A percentile compares a stretch with the other conserved stretches of the same genome.
These are phyloP conservation scores for Numenius phaeopus DNA, from an alignment of 2,797 vertebrate genomes.

Conservation along the genomic window DNA sequence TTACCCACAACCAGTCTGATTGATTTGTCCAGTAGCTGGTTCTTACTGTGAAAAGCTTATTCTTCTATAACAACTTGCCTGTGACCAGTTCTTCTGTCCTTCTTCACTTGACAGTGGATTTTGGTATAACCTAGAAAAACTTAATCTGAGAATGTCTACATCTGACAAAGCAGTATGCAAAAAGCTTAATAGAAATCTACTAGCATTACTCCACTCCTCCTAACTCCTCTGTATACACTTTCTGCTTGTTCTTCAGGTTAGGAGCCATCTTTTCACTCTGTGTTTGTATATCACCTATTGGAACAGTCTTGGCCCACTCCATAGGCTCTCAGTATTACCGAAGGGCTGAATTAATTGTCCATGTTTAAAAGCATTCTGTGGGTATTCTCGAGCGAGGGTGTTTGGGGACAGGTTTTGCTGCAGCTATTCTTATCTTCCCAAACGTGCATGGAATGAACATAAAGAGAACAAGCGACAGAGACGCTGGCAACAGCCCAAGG, in stretches of 20 bases:
- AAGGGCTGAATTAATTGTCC: neutral
- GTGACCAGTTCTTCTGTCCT: neutral
- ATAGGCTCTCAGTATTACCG: fast-evolving
- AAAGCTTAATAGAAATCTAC: neutral
- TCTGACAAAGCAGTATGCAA: neutral
- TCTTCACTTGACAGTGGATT: neutral
- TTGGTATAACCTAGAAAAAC: neutral
- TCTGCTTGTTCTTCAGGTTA: neutral
- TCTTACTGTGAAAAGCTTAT: neutral
- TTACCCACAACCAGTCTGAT: neutral
- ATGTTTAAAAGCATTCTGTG: neutral
- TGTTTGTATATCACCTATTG: neutral
- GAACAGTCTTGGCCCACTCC: neutral
- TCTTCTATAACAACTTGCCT: neutral
- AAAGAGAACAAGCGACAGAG: neutral
- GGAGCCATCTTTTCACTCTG: neutral
- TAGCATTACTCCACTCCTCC: neutral
- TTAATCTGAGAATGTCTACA: neutral
- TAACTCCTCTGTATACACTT: neutral
- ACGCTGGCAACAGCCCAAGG: neutral
- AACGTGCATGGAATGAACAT: neutral
- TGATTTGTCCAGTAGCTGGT: neutral
- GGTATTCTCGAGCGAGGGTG: neutral
- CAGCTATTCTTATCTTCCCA: neutral
- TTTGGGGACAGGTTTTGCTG: neutral